phyloP scores from a whole-genome alignment of 2,113 vertebrate species.

The Tor tambroides region DNA sequence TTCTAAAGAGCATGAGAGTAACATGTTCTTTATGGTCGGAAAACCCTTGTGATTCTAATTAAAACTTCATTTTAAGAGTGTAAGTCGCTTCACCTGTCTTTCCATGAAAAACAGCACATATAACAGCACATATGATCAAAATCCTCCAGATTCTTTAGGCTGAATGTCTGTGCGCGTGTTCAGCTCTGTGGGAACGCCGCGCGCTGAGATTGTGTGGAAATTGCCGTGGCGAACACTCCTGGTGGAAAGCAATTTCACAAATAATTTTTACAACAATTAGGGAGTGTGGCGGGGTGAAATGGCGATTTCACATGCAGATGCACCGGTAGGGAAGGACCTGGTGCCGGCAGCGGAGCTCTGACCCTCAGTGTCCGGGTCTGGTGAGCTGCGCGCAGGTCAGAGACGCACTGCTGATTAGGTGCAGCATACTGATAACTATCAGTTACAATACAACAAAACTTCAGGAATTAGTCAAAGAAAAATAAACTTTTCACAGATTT shows the following conservation, averaged over 20 bases:
- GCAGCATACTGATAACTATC: constrained; percentile 72
- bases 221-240: constrained; percentile 81
- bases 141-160: constrained; percentile 22
- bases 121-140: not conserved
- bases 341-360: constrained; percentile 69
- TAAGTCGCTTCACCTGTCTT: not conserved
- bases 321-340: constrained; percentile 80
- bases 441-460: not conserved
- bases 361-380: constrained; percentile 72
- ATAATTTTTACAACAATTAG: constrained; percentile 95
- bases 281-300: constrained; percentile 94
- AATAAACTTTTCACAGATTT: not conserved
- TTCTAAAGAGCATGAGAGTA: too few relatives aligned
- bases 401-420: constrained; percentile 75
- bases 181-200: constrained; percentile 74
- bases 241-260: constrained; percentile 93
- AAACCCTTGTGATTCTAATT: not conserved
- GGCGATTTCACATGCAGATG: constrained; percentile 88
- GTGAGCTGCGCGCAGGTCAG: constrained; percentile 73
- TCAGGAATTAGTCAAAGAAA: not conserved
- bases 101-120: not conserved
- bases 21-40: too few relatives aligned
- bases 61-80: not conserved
- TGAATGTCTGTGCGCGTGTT: constrained; percentile 66
- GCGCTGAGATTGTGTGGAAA: constrained; percentile 75